Conservation (phyloP, 2,113 vertebrate genomes). For the Globicephala melas region DNA sequence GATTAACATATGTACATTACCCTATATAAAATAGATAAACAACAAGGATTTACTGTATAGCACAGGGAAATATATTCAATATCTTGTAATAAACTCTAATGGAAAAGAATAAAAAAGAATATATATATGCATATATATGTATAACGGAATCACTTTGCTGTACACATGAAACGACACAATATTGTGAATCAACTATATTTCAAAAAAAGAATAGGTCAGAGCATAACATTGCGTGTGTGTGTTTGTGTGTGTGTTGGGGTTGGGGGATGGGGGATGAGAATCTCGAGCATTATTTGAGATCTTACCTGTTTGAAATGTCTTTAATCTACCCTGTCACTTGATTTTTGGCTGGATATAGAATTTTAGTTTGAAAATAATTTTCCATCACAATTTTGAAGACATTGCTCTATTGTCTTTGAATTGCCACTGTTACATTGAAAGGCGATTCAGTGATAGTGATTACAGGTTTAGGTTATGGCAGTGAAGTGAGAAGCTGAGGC, state of each 20-base stretch:
- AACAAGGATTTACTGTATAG: neutral
- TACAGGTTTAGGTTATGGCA: neutral
- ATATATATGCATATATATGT: neutral
- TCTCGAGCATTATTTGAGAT: neutral
- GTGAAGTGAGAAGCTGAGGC: neutral
- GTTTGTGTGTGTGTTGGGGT: neutral
- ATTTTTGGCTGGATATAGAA: neutral
- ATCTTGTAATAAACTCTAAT: neutral
- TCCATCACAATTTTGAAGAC: neutral
- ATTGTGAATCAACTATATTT: neutral
- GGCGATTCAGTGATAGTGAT: neutral
- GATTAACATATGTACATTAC: neutral
- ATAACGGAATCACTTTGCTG: neutral
- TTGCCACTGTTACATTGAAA: neutral
- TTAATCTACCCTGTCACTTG: neutral
- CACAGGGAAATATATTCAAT: neutral
- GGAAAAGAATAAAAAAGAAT: neutral
- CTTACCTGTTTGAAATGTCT: slow-evolving; percentile 6
- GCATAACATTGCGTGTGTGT: neutral
- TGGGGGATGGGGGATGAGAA: neutral
- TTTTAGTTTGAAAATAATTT: neutral
- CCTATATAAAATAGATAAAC: neutral
- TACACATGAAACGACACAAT: neutral
- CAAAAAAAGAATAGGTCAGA: neutral
- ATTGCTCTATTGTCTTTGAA: neutral